These are phyloP conservation scores for Drosophila paramelanica DNA, from an alignment of 2,888 invertebrate species.

Conservation along the genomic window DNA sequence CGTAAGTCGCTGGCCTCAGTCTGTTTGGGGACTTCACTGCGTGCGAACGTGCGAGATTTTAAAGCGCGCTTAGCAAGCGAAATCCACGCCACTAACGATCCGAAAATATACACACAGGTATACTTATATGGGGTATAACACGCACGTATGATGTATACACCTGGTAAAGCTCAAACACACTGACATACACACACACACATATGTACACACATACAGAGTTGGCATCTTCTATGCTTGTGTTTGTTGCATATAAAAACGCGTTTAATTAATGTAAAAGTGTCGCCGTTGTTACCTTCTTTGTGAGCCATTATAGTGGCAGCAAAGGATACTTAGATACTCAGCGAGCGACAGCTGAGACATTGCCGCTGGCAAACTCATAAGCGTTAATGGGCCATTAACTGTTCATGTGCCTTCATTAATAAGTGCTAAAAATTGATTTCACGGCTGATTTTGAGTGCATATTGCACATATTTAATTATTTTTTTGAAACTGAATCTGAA, in stretches of 20 bases:
- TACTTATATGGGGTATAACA: constrained; percentile 37
- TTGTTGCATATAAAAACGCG: constrained; percentile 72
- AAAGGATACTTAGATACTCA: constrained; percentile 39
- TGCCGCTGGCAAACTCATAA: constrained; percentile 36
- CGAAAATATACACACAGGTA: constrained; percentile 25
- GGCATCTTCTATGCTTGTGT: constrained; percentile 18
- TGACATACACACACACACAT: constrained; percentile 15
- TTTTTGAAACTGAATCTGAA: constrained; percentile 3
- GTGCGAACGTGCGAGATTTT: constrained; percentile 72
- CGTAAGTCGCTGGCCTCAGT: constrained; percentile 31
- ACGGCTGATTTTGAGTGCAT: constrained; percentile 2
- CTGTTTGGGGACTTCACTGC: constrained; percentile 77
- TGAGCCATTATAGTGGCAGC: constrained; percentile 41
- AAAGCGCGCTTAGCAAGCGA: constrained; percentile 34
- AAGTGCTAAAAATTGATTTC: constrained; percentile 65
- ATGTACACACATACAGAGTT: constrained; percentile 10
- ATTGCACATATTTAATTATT: neutral
- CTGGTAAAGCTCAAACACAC: constrained; percentile 14
- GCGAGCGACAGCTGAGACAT: neutral
- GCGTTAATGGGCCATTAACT: constrained; percentile 68
- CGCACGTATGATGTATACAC: constrained; percentile 56
- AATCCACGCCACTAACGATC: constrained; percentile 35
- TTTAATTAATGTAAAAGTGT: constrained; percentile 80
- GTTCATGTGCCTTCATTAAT: constrained; percentile 57
- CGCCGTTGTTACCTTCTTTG: constrained; percentile 50